Evolutionary conservation across 1,140 invertebrate species (phyloP).

Genomic region (Plodia interpunctella): DNA sequence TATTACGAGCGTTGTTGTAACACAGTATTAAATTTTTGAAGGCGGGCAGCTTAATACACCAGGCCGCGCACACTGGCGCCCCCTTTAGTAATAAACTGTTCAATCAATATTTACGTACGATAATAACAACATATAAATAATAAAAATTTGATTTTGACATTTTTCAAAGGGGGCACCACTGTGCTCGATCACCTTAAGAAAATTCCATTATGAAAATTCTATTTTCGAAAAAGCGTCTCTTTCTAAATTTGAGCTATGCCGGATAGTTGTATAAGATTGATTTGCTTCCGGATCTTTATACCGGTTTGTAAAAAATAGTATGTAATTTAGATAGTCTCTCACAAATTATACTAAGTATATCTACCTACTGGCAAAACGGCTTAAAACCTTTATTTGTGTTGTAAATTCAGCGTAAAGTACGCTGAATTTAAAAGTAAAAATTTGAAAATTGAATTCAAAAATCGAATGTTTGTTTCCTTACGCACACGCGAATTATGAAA

Average conservation of each 20-base stretch:
- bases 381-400: not conserved
- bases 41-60: constrained; percentile 36
- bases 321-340: constrained; percentile 1
- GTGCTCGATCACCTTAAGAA: too few species aligned
- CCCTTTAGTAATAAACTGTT: too few species aligned
- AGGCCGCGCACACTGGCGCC: too few species aligned
- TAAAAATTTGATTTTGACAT: too few species aligned
- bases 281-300: constrained; percentile 27
- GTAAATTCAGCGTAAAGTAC: too few species aligned
- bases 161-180: too few species aligned
- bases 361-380: not conserved
- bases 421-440: too few species aligned
- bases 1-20: not conserved
- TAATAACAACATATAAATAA: too few species aligned
- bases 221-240: constrained; percentile 45
- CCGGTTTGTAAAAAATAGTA: constrained; percentile 5
- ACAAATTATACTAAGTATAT: constrained; percentile 7
- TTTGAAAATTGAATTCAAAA: too few species aligned
- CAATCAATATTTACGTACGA: too few species aligned
- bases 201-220: constrained; percentile 25
- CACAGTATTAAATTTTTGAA: constrained; percentile 29
- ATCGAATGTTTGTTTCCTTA: too few species aligned
- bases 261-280: constrained; percentile 53
- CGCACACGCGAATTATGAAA: too few species aligned
- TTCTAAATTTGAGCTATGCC: constrained; percentile 64